Evolutionary conservation across 2,797 vertebrate genomes (phyloP).

Genomic region (Esox lucius): DNA sequence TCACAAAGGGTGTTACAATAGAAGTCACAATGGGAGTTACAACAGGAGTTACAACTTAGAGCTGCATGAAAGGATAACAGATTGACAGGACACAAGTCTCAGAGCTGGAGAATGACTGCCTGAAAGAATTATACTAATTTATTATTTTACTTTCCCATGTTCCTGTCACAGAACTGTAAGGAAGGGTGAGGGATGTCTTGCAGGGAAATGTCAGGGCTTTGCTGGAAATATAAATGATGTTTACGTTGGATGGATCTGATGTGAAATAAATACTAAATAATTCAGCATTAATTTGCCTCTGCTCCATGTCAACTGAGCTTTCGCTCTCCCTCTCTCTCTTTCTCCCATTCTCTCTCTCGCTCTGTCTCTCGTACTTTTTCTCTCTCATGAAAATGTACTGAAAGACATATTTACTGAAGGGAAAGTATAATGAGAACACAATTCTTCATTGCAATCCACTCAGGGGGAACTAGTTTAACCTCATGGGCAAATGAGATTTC

Average conservation of each 20-base stretch:
- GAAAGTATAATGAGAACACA: constrained; percentile 35
- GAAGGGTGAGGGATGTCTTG: neutral
- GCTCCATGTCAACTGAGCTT: constrained; percentile 7
- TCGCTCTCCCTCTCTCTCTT: neutral
- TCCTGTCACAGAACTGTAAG: neutral
- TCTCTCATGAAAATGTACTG: constrained; percentile 58
- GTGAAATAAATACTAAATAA: constrained; percentile 77
- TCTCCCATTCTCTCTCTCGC: neutral
- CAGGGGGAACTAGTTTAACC: neutral
- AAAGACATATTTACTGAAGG: constrained; percentile 32
- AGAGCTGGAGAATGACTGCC: neutral
- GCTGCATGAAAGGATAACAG: neutral
- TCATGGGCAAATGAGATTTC: neutral
- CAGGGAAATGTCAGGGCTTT: constrained; percentile 5
- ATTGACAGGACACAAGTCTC: neutral
- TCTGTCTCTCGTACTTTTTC: neutral
- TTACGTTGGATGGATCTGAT: constrained; percentile 60
- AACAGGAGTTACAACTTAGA: neutral
- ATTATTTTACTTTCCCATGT: neutral
- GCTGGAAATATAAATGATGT: constrained; percentile 50
- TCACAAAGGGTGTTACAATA: no score
- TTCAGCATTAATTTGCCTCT: constrained; percentile 53
- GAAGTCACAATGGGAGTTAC: no score
- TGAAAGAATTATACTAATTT: neutral
- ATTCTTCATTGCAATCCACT: neutral